phyloP scores from a whole-genome alignment of 2,888 invertebrate genomes.

The Leucoma salicis region DNA sequence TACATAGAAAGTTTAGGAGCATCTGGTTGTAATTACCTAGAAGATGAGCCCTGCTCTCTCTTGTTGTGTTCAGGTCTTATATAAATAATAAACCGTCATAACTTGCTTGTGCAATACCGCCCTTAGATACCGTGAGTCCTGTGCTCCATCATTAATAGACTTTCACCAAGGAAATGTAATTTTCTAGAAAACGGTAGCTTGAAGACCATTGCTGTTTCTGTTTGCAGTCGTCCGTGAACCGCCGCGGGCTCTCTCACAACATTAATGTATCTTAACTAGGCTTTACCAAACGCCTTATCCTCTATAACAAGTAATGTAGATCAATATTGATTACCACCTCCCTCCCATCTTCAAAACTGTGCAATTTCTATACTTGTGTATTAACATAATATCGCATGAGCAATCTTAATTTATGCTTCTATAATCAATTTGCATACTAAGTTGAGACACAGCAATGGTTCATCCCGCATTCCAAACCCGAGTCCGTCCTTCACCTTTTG shows the following conservation, averaged over 20 bases:
- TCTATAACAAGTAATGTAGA: slow-evolving; percentile 53
- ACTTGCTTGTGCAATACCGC: slow-evolving; percentile 58
- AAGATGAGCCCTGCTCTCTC: slow-evolving; percentile 46
- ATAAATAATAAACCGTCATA: slow-evolving; percentile 51
- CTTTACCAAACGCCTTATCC: slow-evolving; percentile 60
- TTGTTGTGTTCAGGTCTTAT: slow-evolving; percentile 33
- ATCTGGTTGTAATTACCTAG: slow-evolving; percentile 41
- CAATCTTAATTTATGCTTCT: slow-evolving; percentile 35
- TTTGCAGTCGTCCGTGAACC: slow-evolving; percentile 68
- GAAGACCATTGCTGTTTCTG: slow-evolving; percentile 68
- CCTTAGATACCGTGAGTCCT: slow-evolving; percentile 63
- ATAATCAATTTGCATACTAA: slow-evolving; percentile 55
- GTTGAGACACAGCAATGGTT: slow-evolving; percentile 36
- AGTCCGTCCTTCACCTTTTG: slow-evolving; percentile 71
- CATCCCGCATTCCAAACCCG: slow-evolving; percentile 52
- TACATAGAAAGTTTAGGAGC: slow-evolving; percentile 37
- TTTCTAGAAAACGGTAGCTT: slow-evolving; percentile 80
- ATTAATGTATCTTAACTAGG: slow-evolving; percentile 58
- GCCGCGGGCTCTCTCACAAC: slow-evolving; percentile 66
- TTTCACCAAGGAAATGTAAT: slow-evolving; percentile 80
- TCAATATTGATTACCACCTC: slow-evolving; percentile 35
- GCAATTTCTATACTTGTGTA: slow-evolving; percentile 23
- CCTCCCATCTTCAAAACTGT: slow-evolving; percentile 32
- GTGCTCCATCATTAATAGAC: slow-evolving; percentile 69
- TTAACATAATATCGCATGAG: slow-evolving; percentile 30